These are phyloP conservation scores for Drosophila dives DNA, from an alignment of 2,888 invertebrate genomes.

Conservation along the genomic window DNA sequence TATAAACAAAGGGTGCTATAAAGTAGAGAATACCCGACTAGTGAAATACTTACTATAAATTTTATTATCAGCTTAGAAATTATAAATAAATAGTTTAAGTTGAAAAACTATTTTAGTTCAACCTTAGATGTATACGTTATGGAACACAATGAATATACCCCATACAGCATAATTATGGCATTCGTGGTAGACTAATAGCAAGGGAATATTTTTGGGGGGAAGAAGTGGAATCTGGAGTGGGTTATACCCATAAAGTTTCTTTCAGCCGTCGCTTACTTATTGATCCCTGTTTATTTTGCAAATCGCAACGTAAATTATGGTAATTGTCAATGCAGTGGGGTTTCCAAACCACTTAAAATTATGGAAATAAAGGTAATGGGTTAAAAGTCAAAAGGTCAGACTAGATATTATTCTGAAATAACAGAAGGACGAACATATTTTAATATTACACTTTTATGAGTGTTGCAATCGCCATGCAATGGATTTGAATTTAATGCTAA, in stretches of 20 bases:
- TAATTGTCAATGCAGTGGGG: conserved; percentile 8
- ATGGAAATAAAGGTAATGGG: conserved; percentile 45
- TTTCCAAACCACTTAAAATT: conserved; percentile 30
- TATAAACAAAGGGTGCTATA: conserved; percentile 36
- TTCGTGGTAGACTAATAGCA: too few species aligned
- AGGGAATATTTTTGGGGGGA: too few species aligned
- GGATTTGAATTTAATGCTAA: conserved; percentile 38
- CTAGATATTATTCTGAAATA: not conserved
- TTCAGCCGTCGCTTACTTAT: conserved; percentile 47
- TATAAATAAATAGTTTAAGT: not conserved
- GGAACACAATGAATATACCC: conserved; percentile 7
- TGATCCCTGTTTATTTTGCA: conserved; percentile 66
- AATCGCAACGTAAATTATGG: conserved; percentile 21
- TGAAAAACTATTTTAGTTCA: not conserved
- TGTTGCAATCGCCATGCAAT: conserved; percentile 7
- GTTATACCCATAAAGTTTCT: conserved; percentile 34
- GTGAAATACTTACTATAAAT: not conserved
- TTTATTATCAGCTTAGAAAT: not conserved
- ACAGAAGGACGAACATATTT: not conserved
- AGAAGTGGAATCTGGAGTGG: conserved; percentile 7
- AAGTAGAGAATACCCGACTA: conserved; percentile 6
- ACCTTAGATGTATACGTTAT: not conserved
- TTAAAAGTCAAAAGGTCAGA: conserved; percentile 18
- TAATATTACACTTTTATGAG: not conserved
- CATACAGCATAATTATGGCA: conserved; percentile 62